These are phyloP conservation scores for Gavialis gangeticus DNA, from an alignment of 2,113 vertebrate genomes.

Conservation along the genomic window DNA sequence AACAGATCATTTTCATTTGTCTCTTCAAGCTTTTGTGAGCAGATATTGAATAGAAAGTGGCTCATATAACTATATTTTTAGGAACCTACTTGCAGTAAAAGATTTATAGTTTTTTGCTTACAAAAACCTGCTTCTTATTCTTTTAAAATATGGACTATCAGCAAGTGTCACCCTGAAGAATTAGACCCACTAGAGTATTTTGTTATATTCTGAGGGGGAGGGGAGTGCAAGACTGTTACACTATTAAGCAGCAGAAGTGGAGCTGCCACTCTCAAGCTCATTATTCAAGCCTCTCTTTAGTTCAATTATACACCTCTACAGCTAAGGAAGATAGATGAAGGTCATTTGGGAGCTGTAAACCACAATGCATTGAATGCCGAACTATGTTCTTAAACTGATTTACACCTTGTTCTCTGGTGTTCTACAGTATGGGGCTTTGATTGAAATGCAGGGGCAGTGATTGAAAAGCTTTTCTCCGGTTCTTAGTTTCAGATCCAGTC, in stretches of 20 bases:
- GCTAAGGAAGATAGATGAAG: slow-evolving; percentile 88
- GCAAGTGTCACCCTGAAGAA: slow-evolving; percentile 83
- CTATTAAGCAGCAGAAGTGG: slow-evolving; percentile 75
- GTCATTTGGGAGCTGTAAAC: slow-evolving; percentile 87
- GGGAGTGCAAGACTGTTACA: slow-evolving; percentile 57
- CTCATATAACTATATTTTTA: slow-evolving; percentile 73
- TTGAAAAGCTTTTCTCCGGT: slow-evolving; percentile 76
- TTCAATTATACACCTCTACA: slow-evolving; percentile 86
- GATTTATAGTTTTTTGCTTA: slow-evolving; percentile 74
- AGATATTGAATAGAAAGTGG: slow-evolving; percentile 69
- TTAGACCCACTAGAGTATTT: slow-evolving; percentile 76
- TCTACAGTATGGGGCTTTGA: slow-evolving; percentile 76
- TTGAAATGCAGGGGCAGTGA: slow-evolving; percentile 79
- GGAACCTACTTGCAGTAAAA: slow-evolving; percentile 55
- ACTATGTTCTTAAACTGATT: slow-evolving; percentile 86
- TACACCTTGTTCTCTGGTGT: slow-evolving; percentile 83
- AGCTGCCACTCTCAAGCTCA: slow-evolving; percentile 78
- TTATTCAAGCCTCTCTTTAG: slow-evolving; percentile 86
- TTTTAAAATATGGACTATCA: slow-evolving; percentile 78
- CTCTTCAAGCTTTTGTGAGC: slow-evolving; percentile 56
- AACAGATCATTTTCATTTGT: slow-evolving; percentile 60
- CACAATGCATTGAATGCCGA: slow-evolving; percentile 82
- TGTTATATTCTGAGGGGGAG: slow-evolving; percentile 75
- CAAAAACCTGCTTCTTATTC: slow-evolving; percentile 62
- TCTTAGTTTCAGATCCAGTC: slow-evolving; percentile 52